A percentile compares a stretch with the other conserved stretches of the same genome.
Conservation (phyloP, 2,797 vertebrate genomes). For the Dallia pectoralis region DNA sequence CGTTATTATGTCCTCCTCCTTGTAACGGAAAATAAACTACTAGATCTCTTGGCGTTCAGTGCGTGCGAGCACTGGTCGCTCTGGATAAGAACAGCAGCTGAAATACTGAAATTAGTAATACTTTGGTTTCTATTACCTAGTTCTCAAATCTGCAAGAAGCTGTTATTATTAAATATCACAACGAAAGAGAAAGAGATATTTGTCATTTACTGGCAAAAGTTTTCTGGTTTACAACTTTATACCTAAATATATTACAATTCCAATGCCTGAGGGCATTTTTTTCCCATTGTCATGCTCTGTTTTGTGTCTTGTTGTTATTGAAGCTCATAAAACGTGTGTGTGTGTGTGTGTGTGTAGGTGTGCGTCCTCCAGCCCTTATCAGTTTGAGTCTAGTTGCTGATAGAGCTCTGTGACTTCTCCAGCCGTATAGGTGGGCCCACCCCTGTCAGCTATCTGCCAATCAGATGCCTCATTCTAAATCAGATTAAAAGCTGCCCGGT, state of each 20-base stretch:
- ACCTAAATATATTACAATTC: conserved; percentile 16
- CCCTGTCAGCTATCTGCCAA: conserved; percentile 47
- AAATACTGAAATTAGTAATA: too few relatives aligned
- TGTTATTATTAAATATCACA: conserved; percentile 39
- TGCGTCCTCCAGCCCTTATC: conserved; percentile 29
- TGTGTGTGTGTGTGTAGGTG: background rate
- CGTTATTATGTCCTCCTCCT: too few relatives aligned
- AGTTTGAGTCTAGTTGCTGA: conserved; percentile 47
- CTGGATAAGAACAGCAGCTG: too few relatives aligned
- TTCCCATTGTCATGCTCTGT: conserved; percentile 3
- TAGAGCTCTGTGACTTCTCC: conserved; percentile 40
- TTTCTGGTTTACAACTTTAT: background rate
- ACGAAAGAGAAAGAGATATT: conserved; percentile 20
- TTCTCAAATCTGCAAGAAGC: too few relatives aligned
- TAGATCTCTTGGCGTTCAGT: too few relatives aligned
- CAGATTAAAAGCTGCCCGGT: conserved; percentile 54
- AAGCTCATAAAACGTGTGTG: conserved; percentile 17
- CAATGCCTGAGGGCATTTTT: conserved; percentile 17
- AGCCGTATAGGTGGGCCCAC: conserved; percentile 19
- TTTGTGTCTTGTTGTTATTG: conserved; percentile 22
- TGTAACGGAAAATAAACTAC: too few relatives aligned
- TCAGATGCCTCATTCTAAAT: conserved; percentile 54
- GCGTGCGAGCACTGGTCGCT: too few relatives aligned
- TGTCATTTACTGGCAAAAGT: conserved; percentile 3
- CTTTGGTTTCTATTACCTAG: too few relatives aligned